Evolutionary conservation across 2,888 invertebrate species (phyloP), one percentile per base, ranked within the genome.

Genomic region (Eilema caniola): DNA sequence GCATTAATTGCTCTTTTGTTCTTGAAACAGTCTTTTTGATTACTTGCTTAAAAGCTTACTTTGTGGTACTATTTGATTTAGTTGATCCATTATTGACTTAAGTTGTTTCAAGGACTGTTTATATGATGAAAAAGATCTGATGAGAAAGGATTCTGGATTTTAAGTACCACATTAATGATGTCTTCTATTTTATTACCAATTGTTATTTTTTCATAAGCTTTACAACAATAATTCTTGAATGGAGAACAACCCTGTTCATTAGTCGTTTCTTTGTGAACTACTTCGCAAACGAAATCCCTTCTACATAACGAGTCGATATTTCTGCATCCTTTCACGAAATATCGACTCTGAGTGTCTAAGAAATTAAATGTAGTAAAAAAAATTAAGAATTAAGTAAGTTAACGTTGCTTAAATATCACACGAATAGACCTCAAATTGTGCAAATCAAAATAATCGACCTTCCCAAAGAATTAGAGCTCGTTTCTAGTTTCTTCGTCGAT

Each of bases 401-500:
- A 41, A 37, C 28, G 7, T 12, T 59, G 5, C 37, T 23, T 5
- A 56, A 23, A 23, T 33, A 62, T 62, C 53, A 62, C 47, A 25
- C 23, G 28, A 67, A 10, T 28, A 16, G 25, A 25, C 25, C 5
- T 28, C 47, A 67, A 67, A 67, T 67, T 61, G 41, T n/a, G 41
- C 10, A n/a, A 20, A 63, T 12, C 11, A 47, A 41, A 62, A 23
- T 53, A 33, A 62, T 4, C 31, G 10, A 57, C 37, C 41, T 59
- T 64, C 28, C 16, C 33, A 16, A 7, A 16, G 24, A 59, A 69
- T 69, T 59, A 60, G 24, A 69, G 28, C 41, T n/a, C 57, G 56
- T 62, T 57, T n/a, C 66, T 37, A 73, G 70, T 62, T 71, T 63
- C 66, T 71, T 37, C 67, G 75, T 66, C 59, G 25, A 71, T 62